Base-by-base conservation (phyloP, 1,140 invertebrate species). In the Pissodes strobi region DNA sequence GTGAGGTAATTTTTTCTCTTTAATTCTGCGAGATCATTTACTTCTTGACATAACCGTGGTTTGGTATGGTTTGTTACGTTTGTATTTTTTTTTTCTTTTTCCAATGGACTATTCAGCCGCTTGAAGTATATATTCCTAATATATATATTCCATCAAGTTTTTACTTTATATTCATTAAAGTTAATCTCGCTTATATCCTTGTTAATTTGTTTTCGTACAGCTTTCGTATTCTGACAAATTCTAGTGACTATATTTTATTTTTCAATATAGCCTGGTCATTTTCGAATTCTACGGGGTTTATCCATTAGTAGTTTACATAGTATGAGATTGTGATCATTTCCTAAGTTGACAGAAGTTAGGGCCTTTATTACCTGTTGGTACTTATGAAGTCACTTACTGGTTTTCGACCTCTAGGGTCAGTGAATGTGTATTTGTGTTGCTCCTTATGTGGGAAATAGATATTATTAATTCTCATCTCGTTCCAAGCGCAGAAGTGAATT, bases 31-130 rank as follows among this genome's bases (percentile, higher is more conserved):
- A n/a, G n/a, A n/a, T n/a, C n/a, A n/a, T n/a, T n/a, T n/a, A n/a
- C n/a, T n/a, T n/a, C n/a, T n/a, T n/a, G n/a, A n/a, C n/a, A n/a
- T 53, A 53, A 37, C 51, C 51, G 37, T 13, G 51, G 51, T 37
- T 53, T 53, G 6, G 1, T 53, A 19, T n/a, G n/a, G n/a, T n/a
- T n/a, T n/a, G n/a, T n/a, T n/a, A n/a, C n/a, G n/a, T n/a, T n/a
- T n/a, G n/a, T 17, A 12, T 5, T 37, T 12, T 34, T 1, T 37
- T 17, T 53, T 53, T n/a, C n/a, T n/a, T n/a, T n/a, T n/a, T n/a
- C n/a, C n/a, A n/a, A n/a, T n/a, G n/a, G n/a, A n/a, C n/a, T 53
- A 5, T 30, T 53, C 27, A 10, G 51, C 51, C 12, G 51, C 25
- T 21, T 34, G 5, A 4, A 13, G 22, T 13, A 53, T 53, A 17